These are phyloP conservation scores for Cinara cedri DNA, from an alignment of 2,888 invertebrate species.

Conservation along the genomic window DNA sequence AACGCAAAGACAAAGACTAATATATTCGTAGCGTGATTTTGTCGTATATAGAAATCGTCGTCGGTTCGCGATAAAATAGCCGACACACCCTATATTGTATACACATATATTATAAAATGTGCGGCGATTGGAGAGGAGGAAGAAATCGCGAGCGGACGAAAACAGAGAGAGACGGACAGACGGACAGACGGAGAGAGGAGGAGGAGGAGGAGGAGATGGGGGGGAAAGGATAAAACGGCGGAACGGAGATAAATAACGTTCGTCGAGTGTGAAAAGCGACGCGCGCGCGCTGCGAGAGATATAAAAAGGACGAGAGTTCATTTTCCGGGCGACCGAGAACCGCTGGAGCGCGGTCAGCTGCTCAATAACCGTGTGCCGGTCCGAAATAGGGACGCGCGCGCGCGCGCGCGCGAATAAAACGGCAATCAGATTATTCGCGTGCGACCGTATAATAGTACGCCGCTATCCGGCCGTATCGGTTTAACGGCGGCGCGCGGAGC, in stretches of 20 bases:
- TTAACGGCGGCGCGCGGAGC: too few relatives aligned
- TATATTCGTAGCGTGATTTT: too few relatives aligned
- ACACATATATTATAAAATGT: not conserved
- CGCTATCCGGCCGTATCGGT: not conserved
- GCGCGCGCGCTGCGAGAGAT: not conserved
- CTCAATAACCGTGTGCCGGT: constrained; percentile 44
- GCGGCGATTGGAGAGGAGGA: too few relatives aligned
- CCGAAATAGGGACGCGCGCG: not conserved
- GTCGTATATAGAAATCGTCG: not conserved
- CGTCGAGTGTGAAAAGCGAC: constrained; percentile 54
- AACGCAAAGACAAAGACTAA: too few relatives aligned
- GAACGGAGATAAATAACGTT: constrained; percentile 43
- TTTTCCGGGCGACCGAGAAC: constrained; percentile 56
- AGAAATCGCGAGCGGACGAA: not conserved
- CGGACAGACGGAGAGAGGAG: not conserved
- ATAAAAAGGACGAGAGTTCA: constrained; percentile 51
- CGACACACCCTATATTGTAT: too few relatives aligned
- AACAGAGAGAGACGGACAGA: not conserved
- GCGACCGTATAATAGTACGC: not conserved
- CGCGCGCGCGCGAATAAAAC: not conserved
- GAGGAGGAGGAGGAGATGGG: not conserved
- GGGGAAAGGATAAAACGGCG: not conserved
- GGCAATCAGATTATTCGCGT: constrained; percentile 19
- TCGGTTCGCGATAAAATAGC: too few relatives aligned
- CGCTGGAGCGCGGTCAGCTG: constrained; percentile 56